Conservation (phyloP, 2,113 vertebrate genomes). For the Phylloscopus whistleri region DNA sequence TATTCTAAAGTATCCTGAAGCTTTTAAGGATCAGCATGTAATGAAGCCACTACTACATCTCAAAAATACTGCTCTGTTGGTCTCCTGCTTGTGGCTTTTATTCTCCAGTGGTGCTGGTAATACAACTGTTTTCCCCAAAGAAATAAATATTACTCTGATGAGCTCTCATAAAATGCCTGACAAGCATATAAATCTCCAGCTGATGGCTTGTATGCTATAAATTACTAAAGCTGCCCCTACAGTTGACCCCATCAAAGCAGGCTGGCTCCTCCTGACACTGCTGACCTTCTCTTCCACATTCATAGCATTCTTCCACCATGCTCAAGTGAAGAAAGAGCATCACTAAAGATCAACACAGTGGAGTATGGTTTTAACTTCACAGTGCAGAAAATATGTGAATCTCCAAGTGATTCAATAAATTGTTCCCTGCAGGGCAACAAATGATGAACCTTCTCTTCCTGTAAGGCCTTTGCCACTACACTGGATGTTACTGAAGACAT, state of each 20-base stretch:
- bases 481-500: background rate
- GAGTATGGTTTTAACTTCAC: background rate
- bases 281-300: constrained; percentile 21
- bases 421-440: background rate
- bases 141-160: constrained; percentile 12
- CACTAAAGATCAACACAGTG: background rate
- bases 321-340: background rate
- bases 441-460: background rate
- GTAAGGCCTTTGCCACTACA: background rate
- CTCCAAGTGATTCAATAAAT: background rate
- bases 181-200: background rate
- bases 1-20: background rate
- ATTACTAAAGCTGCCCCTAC: constrained; percentile 2
- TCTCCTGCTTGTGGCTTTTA: background rate
- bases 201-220: background rate
- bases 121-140: background rate
- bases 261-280: background rate
- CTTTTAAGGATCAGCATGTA: background rate
- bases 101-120: background rate
- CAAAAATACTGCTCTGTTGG: background rate
- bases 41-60: background rate
- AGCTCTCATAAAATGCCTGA: constrained; percentile 4
- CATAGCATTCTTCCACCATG: background rate
- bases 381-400: background rate
- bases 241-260: background rate